These are phyloP conservation scores for Hyla sarda DNA, from an alignment of 2,113 vertebrate species.

Conservation along the genomic window DNA sequence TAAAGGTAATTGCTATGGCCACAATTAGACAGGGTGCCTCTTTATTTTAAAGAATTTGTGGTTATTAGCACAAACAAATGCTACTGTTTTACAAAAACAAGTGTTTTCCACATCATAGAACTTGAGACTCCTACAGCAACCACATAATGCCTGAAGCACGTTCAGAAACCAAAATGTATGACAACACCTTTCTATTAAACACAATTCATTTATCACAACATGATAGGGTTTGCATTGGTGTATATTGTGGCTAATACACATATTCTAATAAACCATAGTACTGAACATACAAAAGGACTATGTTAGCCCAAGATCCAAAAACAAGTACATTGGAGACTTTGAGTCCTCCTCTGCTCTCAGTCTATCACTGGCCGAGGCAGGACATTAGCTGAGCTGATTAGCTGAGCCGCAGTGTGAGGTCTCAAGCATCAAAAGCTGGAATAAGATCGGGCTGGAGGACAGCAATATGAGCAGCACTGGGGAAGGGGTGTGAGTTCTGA, in stretches of 20 bases:
- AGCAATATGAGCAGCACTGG: no score
- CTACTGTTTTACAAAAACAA: background rate
- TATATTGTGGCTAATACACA: background rate
- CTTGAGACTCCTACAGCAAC: background rate
- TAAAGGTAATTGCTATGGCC: background rate
- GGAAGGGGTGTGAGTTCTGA: no score
- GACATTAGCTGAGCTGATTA: no score
- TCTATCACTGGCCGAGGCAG: no score
- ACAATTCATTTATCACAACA: background rate
- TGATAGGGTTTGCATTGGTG: background rate
- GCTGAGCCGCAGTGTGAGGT: no score
- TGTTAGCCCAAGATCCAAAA: no score
- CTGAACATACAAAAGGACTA: background rate
- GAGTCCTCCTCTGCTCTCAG: no score
- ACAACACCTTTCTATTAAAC: background rate
- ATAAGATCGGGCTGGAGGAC: no score
- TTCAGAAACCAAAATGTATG: background rate
- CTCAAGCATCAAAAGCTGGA: no score
- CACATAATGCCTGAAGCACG: background rate
- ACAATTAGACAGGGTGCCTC: background rate
- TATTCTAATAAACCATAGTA: background rate
- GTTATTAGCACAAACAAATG: background rate
- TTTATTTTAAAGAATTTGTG: background rate
- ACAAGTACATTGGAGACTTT: no score
- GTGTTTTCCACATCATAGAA: slow-evolving; percentile 7